These are phyloP conservation scores for Chrysolina oricalcia DNA, from an alignment of 2,888 invertebrate genomes.

Conservation along the genomic window DNA sequence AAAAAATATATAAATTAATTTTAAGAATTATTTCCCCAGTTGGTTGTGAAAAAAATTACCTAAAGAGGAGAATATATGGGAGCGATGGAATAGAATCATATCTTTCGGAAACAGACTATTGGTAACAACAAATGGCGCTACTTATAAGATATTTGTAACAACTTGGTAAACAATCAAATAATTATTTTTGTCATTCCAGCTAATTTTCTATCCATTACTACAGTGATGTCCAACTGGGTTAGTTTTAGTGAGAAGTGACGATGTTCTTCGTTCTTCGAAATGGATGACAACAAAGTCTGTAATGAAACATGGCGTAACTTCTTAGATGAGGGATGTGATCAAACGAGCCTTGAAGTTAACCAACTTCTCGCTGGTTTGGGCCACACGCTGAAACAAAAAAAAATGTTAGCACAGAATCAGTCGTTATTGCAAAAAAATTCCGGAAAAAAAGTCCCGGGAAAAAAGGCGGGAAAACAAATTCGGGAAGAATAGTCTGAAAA, in stretches of 20 bases:
- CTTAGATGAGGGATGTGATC: conserved; percentile 91
- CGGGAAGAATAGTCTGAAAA: too few species aligned
- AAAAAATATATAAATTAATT: conserved; percentile 61
- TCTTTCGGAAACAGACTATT: too few species aligned
- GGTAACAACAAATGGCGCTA: too few species aligned
- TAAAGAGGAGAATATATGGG: too few species aligned
- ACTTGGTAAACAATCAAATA: too few species aligned
- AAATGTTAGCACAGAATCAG: neutral
- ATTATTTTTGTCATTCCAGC: too few species aligned
- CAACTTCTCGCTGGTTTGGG: conserved; percentile 92
- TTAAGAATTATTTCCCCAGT: conserved; percentile 41
- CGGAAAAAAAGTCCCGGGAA: too few species aligned
- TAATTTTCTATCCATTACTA: neutral
- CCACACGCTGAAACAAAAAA: conserved; percentile 78
- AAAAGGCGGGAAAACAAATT: too few species aligned
- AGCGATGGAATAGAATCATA: too few species aligned
- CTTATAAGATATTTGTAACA: too few species aligned
- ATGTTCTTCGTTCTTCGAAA: conserved; percentile 20
- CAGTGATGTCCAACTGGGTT: neutral
- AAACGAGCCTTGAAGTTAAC: conserved; percentile 95
- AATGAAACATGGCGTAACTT: conserved; percentile 38
- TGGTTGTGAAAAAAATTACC: neutral
- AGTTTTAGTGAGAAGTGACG: neutral
- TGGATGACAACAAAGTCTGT: conserved; percentile 35
- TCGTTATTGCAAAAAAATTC: too few species aligned